A percentile compares a stretch with the other conserved stretches of the same genome.
These are phyloP conservation scores for Malurus melanocephalus DNA, from an alignment of 2,113 vertebrate genomes.

Conservation along the genomic window DNA sequence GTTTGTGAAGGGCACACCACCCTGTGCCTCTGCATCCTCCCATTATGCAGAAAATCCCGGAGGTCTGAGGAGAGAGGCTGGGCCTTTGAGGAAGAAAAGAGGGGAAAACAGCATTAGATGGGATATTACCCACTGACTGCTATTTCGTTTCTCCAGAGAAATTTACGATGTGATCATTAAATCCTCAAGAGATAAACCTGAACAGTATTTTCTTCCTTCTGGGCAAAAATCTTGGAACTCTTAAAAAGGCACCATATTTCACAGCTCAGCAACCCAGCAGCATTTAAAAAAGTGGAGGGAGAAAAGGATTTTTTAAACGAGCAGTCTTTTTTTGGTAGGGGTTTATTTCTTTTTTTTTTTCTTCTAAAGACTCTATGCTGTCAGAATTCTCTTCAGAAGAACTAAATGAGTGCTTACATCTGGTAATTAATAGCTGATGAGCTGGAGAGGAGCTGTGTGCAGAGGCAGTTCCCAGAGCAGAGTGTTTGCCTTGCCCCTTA, in stretches of 20 bases:
- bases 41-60: not conserved
- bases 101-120: not conserved
- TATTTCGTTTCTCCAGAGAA: constrained; percentile 35
- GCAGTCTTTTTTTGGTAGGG: not conserved
- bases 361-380: not conserved
- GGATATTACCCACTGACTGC: constrained; percentile 15
- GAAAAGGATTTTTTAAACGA: not conserved
- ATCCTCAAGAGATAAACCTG: constrained; percentile 52
- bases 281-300: not conserved
- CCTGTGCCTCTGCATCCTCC: not conserved
- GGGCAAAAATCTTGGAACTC: constrained; percentile 48
- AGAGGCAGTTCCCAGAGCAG: not conserved
- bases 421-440: constrained; percentile 31
- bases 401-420: not conserved
- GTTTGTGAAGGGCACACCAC: not conserved
- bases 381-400: constrained; percentile 10
- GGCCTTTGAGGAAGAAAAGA: not conserved
- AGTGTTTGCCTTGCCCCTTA: not conserved
- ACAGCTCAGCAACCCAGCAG: constrained; percentile 42
- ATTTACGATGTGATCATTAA: constrained; percentile 41
- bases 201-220: constrained; percentile 47
- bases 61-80: not conserved
- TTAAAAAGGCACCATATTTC: constrained; percentile 26
- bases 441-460: not conserved
- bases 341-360: too few relatives aligned